A percentile compares a stretch with the other conserved stretches of the same genome.
Evolutionary conservation across 2,888 invertebrate species (phyloP).

Genomic region (Therioaphis trifolii): DNA sequence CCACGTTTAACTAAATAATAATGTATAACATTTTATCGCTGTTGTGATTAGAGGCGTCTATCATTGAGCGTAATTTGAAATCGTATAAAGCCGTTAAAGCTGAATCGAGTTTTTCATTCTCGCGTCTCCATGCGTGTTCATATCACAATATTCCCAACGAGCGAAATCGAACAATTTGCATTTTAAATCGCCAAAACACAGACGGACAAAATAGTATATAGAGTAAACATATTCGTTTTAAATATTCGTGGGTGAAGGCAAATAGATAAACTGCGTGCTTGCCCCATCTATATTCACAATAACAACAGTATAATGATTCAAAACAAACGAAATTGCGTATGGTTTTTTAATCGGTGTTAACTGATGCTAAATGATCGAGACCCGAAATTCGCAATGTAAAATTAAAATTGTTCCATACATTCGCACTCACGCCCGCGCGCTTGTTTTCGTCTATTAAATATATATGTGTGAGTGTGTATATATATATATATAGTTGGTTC

Average conservation of each 20-base stretch:
- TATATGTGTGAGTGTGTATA: too few relatives aligned
- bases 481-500: conserved; percentile 24
- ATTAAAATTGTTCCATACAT: conserved; percentile 18
- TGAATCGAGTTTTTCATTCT: neutral
- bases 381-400: conserved; percentile 47
- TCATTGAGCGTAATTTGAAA: neutral
- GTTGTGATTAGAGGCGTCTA: too few relatives aligned
- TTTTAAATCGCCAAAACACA: neutral
- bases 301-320: conserved; percentile 64
- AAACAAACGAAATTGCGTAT: conserved; percentile 40
- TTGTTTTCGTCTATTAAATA: conserved; percentile 48
- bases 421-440: neutral
- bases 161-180: neutral
- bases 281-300: conserved; percentile 64
- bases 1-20: conserved; percentile 44
- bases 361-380: conserved; percentile 52
- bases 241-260: conserved; percentile 65
- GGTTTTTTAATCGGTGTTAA: conserved; percentile 57
- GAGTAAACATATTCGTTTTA: too few relatives aligned
- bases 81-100: neutral
- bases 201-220: neutral
- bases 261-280: conserved; percentile 72
- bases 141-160: too few relatives aligned
- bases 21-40: too few relatives aligned
- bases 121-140: neutral